Evolutionary conservation across 2,113 vertebrate genomes (phyloP), one percentile per base, ranked within the genome.

Genomic region (Lophura nycthemera): DNA sequence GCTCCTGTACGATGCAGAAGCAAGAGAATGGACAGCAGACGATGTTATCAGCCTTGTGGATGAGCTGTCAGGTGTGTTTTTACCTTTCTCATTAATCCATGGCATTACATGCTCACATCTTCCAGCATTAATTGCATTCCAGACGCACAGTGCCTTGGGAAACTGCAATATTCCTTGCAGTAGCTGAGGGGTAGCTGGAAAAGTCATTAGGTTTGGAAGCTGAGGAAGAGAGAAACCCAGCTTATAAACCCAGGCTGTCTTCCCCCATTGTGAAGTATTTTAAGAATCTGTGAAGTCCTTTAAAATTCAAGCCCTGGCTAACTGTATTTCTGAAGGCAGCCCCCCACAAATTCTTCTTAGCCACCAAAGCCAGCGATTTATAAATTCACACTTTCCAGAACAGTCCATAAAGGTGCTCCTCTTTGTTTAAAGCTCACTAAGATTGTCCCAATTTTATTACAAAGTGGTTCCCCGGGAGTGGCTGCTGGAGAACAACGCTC

Each of bases 401-500:
- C 5, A 27, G 83, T 61, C 90, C 76, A 38, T 63, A 79, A 81
- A 38, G 40, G n/a, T 38, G 59, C 40, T 80, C 52, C 54, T 48
- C 34, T 16, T 4, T 47, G 30, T 89, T 54, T 60, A 40, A 50
- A 79, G 77, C 21, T 78, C 57, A 64, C 83, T 84, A 63, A 96
- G 80, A 43, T 22, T 56, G 30, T 95, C 86, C 77, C 83, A 87
- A 1, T 75, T 74, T 52, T 6, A 0, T 45, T 24, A 40, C 85
- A 19, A 32, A 99, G 99, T 97, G 13, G 86, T 99, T 82, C 99
- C 99, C 29, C 96, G 85, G 66, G 98, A 98, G 13, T 99, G 99
- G 99, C 98, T 99, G 56, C 75, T 98, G 92, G 99, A 99, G 96
- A 99, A 99, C 74, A 97, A 98, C 6, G 98, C 98, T 29, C 98